Evolutionary conservation across 2,888 invertebrate species (phyloP), one percentile per base, ranked within the genome.

Genomic region (Microctonus brassicae): DNA sequence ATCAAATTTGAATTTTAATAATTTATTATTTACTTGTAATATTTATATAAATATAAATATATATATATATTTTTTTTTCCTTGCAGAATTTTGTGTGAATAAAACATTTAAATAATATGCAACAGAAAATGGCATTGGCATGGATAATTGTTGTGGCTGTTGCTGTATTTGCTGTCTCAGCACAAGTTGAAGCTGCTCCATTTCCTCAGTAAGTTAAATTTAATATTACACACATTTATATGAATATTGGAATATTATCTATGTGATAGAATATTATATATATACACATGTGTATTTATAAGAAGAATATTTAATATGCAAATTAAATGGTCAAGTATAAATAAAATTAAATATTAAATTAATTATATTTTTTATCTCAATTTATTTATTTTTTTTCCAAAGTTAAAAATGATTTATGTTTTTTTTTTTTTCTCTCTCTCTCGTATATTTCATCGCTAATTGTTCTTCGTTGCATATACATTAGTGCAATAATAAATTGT

Each of bases 161-260:
- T 4, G 78, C 78, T 17, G 70, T 81, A 58, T 66, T 82, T 57
- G 73, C 78, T 10, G 64, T 78, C 17, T 75, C 77, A 29, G 77
- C 75, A 39, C 69, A 73, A 29, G 79, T 75, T 39, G 79, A 82
- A 62, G 84, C 85, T 22, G 79, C 81, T 20, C 84, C 86, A 61
- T 83, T 81, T 71, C 75, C 63, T 57, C 63, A 76, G 83, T 84
- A 69, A 81, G 80, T 73, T 24, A n/a, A 52, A 34, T 72, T 47
- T 60, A 34, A 62, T 52, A 26, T 20, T 36, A n/a, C 4, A 62
- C 26, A 22, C 53, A n/a, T 13, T n/a, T 39, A 34, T 39, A 39
- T 39, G 13, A 39, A 39, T 39, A 39, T 39, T n/a, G n/a, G 13
- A 39, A n/a, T 36, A 36, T 36, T 39, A 39, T 39, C 4, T 2